Conservation (phyloP, 2,888 invertebrate species). For the Leptura quadrifasciata region DNA sequence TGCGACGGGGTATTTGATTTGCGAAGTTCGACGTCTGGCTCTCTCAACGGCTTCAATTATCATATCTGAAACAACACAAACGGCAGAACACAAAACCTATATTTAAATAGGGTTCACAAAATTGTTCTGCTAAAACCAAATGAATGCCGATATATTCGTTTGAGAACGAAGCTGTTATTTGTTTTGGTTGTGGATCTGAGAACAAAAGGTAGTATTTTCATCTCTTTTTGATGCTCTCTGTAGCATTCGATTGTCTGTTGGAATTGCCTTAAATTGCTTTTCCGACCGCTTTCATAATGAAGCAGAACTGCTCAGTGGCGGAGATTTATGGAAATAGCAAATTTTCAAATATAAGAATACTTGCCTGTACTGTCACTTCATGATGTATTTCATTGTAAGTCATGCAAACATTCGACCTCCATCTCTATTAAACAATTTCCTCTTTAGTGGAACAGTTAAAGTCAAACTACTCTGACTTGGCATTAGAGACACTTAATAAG, state of each 20-base stretch:
- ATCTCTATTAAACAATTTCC: too few relatives aligned
- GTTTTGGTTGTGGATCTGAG: slow-evolving; percentile 63
- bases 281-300: slow-evolving; percentile 71
- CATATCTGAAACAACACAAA: slow-evolving; percentile 36
- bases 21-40: neutral
- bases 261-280: slow-evolving; percentile 72
- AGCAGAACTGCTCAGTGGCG: slow-evolving; percentile 58
- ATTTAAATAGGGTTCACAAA: slow-evolving; percentile 46
- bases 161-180: slow-evolving; percentile 61
- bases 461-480: too few relatives aligned
- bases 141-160: slow-evolving; percentile 55
- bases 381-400: too few relatives aligned
- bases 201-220: slow-evolving; percentile 65
- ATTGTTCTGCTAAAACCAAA: slow-evolving; percentile 52
- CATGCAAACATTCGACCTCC: too few relatives aligned
- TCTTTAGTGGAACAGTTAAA: too few relatives aligned
- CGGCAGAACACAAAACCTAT: slow-evolving; percentile 41
- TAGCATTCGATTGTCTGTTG: slow-evolving; percentile 71
- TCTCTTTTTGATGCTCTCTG: slow-evolving; percentile 67
- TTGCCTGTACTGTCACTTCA: too few relatives aligned
- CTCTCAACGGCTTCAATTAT: slow-evolving; percentile 22
- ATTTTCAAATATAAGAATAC: too few relatives aligned
- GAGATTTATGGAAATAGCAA: slow-evolving; percentile 15
- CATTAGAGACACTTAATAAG: too few relatives aligned
- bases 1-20: slow-evolving; percentile 2